Conservation (phyloP, 2,797 vertebrate species). For the Vultur gryphus region DNA sequence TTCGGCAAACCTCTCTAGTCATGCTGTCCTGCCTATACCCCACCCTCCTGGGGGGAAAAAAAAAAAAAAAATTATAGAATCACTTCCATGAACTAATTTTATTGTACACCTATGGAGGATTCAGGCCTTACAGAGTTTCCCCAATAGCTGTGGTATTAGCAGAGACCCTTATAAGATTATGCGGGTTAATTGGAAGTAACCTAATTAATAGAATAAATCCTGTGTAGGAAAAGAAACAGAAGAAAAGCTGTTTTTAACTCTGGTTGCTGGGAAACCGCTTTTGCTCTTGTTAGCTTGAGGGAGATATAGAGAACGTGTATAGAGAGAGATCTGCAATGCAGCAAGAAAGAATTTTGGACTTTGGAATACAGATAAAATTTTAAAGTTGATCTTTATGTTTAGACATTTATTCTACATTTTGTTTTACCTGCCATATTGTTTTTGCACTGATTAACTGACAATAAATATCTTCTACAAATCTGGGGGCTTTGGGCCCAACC, state of each 20-base stretch:
- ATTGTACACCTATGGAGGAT: neutral
- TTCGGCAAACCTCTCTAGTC: neutral
- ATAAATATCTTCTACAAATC: neutral
- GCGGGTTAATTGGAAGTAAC: slow-evolving; percentile 73
- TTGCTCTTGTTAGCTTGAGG: slow-evolving; percentile 68
- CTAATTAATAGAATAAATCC: slow-evolving; percentile 75
- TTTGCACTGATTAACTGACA: neutral
- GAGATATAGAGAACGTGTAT: slow-evolving; percentile 49
- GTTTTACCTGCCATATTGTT: neutral
- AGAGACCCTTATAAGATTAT: slow-evolving; percentile 64
- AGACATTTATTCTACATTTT: neutral
- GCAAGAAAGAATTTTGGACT: slow-evolving; percentile 51
- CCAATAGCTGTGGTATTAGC: slow-evolving; percentile 56
- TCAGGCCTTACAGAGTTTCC: slow-evolving; percentile 53
- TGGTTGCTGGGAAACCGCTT: slow-evolving; percentile 73
- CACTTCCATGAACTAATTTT: neutral
- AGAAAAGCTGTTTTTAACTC: slow-evolving; percentile 67
- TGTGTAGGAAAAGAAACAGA: slow-evolving; percentile 69
- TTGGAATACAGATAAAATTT: slow-evolving; percentile 19
- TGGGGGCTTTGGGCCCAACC: neutral
- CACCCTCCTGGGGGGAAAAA: neutral
- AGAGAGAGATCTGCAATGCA: slow-evolving; percentile 65
- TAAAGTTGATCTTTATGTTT: neutral
- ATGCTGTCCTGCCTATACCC: neutral
- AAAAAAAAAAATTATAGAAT: neutral